Conservation (phyloP, 1,140 invertebrate species). For the Epicauta chinensis region DNA sequence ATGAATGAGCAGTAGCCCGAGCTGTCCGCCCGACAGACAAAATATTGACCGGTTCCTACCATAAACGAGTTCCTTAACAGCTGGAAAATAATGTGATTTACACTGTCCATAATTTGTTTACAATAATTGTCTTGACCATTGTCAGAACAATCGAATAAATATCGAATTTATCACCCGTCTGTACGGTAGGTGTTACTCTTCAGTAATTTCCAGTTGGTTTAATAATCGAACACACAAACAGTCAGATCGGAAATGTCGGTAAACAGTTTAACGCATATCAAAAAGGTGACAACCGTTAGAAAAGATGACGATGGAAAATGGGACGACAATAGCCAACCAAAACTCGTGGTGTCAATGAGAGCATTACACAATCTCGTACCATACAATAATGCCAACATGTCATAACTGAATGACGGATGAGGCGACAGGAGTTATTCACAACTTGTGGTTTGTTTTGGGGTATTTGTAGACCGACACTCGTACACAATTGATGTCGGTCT, state of each 20-base stretch:
- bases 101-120: constrained; percentile 22
- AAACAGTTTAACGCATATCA: constrained; percentile 35
- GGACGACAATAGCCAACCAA: constrained; percentile 1
- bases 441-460: constrained; percentile 14
- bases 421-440: constrained; percentile 19
- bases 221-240: too few relatives aligned
- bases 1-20: constrained; percentile 25
- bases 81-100: constrained; percentile 26
- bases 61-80: constrained; percentile 25
- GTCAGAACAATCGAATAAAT: constrained; percentile 25
- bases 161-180: constrained; percentile 12
- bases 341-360: constrained; percentile 2
- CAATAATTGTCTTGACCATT: constrained; percentile 24
- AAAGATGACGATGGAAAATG: constrained; percentile 10
- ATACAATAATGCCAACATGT: constrained; percentile 23
- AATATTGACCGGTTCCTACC: constrained; percentile 20
- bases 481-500: too few relatives aligned
- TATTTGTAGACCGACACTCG: neutral
- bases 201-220: too few relatives aligned
- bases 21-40: constrained; percentile 18
- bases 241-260: constrained; percentile 21
- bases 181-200: constrained; percentile 3
- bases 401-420: constrained; percentile 32
- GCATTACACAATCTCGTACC: constrained; percentile 27
- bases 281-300: constrained; percentile 32